phyloP scores from a whole-genome alignment of 2,797 vertebrate species.

The Pempheris klunzingeri region DNA sequence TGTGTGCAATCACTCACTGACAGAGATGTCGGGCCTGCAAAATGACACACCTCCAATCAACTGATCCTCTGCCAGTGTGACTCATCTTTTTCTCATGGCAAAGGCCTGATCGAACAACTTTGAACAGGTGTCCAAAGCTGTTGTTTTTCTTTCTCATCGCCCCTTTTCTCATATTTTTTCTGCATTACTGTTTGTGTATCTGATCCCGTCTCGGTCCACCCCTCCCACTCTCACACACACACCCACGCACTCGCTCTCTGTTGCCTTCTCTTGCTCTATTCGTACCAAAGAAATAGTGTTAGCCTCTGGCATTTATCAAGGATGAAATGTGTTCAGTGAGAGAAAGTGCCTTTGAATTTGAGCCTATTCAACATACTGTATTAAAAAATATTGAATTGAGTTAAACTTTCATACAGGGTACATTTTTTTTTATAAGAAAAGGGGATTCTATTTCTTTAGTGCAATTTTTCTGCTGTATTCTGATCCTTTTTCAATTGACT shows the following conservation, averaged over 20 bases:
- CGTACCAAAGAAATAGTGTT: slow-evolving; percentile 48
- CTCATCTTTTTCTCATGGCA: slow-evolving; percentile 58
- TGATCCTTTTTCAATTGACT: slow-evolving; percentile 60
- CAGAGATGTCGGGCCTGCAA: slow-evolving; percentile 65
- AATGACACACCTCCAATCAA: slow-evolving; percentile 76
- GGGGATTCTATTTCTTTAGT: slow-evolving; percentile 67
- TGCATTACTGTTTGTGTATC: slow-evolving; percentile 26
- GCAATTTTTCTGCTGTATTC: slow-evolving; percentile 53
- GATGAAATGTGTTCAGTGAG: slow-evolving; percentile 63
- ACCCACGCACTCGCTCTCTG: slow-evolving; percentile 10
- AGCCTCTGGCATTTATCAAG: slow-evolving; percentile 69
- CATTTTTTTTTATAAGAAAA: slow-evolving; percentile 36
- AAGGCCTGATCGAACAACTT: slow-evolving; percentile 41
- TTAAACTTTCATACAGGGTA: slow-evolving; percentile 52
- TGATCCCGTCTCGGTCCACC: slow-evolving; percentile 25
- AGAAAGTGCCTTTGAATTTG: slow-evolving; percentile 64
- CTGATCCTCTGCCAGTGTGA: slow-evolving; percentile 72
- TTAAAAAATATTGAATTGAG: slow-evolving; percentile 71
- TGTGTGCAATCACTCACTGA: slow-evolving; percentile 68
- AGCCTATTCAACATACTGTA: slow-evolving; percentile 66
- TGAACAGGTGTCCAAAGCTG: slow-evolving; percentile 76
- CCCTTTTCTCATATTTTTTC: slow-evolving; percentile 13
- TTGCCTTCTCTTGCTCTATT: slow-evolving; percentile 34
- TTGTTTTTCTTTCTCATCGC: slow-evolving; percentile 52
- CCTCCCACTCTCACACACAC: slow-evolving; percentile 7